Evolutionary conservation across 2,113 vertebrate genomes (phyloP), one percentile per base, ranked within the genome.

Genomic region (Ranitomeya variabilis): DNA sequence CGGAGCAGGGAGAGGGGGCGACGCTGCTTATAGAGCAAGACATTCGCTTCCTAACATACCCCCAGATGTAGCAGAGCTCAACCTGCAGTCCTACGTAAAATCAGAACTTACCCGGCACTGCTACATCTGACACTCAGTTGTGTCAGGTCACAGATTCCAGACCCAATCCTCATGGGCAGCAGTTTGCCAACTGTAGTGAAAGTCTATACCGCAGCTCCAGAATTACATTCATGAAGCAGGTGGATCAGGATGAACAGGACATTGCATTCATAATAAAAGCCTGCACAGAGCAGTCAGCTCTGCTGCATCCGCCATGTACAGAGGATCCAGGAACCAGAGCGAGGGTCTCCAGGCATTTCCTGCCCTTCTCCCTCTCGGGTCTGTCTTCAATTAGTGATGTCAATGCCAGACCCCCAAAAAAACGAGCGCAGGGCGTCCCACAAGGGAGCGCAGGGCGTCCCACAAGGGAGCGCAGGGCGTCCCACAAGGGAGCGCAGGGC

Each of bases 381-480:
- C 87, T 76, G 80, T 11, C 6, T 88, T 76, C 37, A 88, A 88
- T 88, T 83, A 88, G 87, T 64, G 31, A 83, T 55, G 31, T 88
- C 80, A 88, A n/a, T 60, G 55, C 19, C 26, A 73, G 77, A 10
- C 51, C 85, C 16, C 12, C 10, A 55, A 26, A 79, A 18, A 31
- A 10, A 1, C 7, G 37, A 23, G 52, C 64, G 66, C 54, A 26
- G 60, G 7, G 51, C 51, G 16, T 81, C 86, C 86, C 77, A 59
- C 77, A 51, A 51, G 78, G 78, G 45, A 59, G 26, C 26, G 51
- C n/a, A 26, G 60, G 23, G 11, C 15, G n/a, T n/a, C n/a, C n/a
- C n/a, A n/a, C 77, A 51, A 51, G 78, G 78, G 45, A 59, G 26
- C 26, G 51, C n/a, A 26, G 60, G 23, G 11, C 15, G n/a, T n/a